Percentiles rank a stretch among this genome's conserved stretches.
phyloP scores from a whole-genome alignment of 2,113 vertebrate species.

The Campylorhamphus procurvoides region DNA sequence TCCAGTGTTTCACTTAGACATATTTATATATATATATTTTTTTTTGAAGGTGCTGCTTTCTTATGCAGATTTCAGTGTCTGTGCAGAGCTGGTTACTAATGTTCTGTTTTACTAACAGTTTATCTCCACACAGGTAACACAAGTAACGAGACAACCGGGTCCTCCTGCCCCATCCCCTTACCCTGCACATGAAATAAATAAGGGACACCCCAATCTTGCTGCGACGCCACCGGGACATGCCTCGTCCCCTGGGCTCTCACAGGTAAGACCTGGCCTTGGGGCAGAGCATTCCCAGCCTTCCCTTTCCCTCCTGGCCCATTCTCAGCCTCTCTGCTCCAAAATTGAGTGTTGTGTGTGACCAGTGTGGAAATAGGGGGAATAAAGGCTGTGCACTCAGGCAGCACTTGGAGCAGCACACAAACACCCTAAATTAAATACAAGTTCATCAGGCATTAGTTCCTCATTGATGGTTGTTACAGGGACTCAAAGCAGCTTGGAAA shows the following conservation, averaged over 20 bases:
- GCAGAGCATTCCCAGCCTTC: neutral
- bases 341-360: neutral
- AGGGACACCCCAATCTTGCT: constrained; percentile 92
- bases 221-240: constrained; percentile 94
- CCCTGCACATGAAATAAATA: constrained; percentile 91
- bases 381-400: neutral
- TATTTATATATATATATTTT: neutral
- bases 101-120: constrained; percentile 63
- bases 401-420: neutral
- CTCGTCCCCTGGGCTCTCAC: constrained; percentile 91
- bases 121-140: constrained; percentile 79
- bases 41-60: neutral
- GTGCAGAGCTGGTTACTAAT: constrained; percentile 34
- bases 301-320: neutral
- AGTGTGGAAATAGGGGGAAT: rapidly evolving
- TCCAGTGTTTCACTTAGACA: neutral
- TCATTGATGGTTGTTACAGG: neutral
- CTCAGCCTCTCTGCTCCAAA: neutral
- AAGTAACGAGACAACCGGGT: constrained; percentile 91
- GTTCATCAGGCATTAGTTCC: neutral
- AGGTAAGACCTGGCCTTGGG: constrained; percentile 86
- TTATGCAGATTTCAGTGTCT: neutral
- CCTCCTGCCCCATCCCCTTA: constrained; percentile 85
- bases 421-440: neutral
- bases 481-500: neutral